These are phyloP conservation scores for Leptopilina clavipes DNA, from an alignment of 1,140 invertebrate species.

Conservation along the genomic window DNA sequence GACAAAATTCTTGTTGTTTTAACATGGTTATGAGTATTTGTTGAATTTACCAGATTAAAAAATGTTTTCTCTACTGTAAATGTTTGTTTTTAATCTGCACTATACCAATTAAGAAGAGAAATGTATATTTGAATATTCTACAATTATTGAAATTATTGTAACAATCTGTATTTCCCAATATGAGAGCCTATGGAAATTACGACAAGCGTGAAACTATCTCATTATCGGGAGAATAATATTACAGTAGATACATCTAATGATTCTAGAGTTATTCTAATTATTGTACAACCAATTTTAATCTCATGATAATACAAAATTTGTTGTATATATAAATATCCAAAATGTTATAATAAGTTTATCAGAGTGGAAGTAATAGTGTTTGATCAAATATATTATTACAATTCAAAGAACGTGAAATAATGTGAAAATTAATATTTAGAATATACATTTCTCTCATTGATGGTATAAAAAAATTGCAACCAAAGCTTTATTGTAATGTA, in stretches of 20 bases:
- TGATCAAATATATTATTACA: too few relatives aligned
- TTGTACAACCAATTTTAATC: neutral
- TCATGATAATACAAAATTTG: neutral
- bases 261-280: neutral
- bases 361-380: neutral
- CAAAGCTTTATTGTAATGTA: neutral
- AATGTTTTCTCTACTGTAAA: neutral
- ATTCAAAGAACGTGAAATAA: too few relatives aligned
- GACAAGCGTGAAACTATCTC: neutral
- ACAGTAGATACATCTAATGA: neutral
- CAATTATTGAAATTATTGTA: constrained; percentile 6
- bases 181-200: neutral
- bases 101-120: neutral
- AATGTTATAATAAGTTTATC: too few relatives aligned
- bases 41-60: constrained; percentile 26
- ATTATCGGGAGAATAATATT: neutral
- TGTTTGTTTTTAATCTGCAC: neutral
- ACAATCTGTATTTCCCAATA: neutral
- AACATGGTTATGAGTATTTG: neutral
- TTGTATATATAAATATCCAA: too few relatives aligned
- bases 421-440: too few relatives aligned
- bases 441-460: neutral
- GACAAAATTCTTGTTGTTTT: constrained; percentile 5
- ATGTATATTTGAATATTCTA: neutral
- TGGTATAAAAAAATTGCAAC: neutral